Conservation (phyloP, 2,888 invertebrate genomes). For the Trachelus tabidus region DNA sequence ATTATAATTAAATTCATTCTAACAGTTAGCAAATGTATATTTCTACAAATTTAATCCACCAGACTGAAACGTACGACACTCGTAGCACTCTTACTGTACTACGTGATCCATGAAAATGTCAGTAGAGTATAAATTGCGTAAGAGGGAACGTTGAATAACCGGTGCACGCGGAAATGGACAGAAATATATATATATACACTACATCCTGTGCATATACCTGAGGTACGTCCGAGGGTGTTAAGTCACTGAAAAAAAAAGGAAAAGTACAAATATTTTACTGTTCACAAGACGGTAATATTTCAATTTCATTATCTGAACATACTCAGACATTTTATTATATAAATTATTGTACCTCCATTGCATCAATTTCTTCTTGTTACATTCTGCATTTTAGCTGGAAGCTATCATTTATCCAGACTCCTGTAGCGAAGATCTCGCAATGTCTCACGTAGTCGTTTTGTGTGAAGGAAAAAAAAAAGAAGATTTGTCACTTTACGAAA, state of each 20-base stretch:
- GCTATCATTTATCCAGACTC: background rate
- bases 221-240: background rate
- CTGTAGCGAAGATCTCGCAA: background rate
- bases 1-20: background rate
- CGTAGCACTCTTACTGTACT: background rate
- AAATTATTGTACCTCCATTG: background rate
- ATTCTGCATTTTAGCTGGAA: background rate
- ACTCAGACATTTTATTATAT: background rate
- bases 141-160: conserved; percentile 45
- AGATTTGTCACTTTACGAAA: background rate
- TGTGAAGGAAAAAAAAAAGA: background rate
- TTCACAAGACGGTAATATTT: background rate
- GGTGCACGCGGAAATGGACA: conserved; percentile 46
- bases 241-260: background rate
- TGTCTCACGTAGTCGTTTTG: background rate
- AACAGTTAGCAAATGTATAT: background rate
- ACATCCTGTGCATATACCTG: background rate
- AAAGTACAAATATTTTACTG: background rate
- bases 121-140: conserved; percentile 31
- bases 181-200: background rate
- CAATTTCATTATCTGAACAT: background rate
- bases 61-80: background rate
- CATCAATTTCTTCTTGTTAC: background rate
- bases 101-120: conserved; percentile 50
- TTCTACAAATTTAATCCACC: background rate